A percentile compares a stretch with the other conserved stretches of the same genome.
phyloP scores from a whole-genome alignment of 2,888 invertebrate genomes.

The Drosophila pseudotalamancana region DNA sequence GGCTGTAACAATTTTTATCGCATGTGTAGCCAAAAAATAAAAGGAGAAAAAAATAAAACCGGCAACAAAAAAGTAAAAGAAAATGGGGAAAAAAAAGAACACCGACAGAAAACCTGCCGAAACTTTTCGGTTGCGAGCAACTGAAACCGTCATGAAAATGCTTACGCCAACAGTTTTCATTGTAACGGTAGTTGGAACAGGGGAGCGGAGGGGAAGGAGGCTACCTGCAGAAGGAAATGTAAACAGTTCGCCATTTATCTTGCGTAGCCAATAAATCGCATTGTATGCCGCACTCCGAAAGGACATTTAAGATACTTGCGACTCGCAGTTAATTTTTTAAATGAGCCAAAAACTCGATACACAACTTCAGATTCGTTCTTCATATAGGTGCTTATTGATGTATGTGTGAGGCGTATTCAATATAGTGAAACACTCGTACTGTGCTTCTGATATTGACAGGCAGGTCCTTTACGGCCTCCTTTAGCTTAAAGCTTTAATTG shows the following conservation, averaged over 20 bases:
- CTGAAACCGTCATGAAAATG: conserved; percentile 70
- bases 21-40: conserved; percentile 67
- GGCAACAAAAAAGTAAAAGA: conserved; percentile 18
- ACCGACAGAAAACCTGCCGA: conserved; percentile 65
- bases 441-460: conserved; percentile 48
- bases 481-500: conserved; percentile 66
- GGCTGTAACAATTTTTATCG: conserved; percentile 74
- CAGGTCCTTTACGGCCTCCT: background rate
- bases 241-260: conserved; percentile 79
- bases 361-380: conserved; percentile 24
- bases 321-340: conserved; percentile 72
- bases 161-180: conserved; percentile 68
- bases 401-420: conserved; percentile 29
- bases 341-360: conserved; percentile 59
- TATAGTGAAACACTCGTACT: conserved; percentile 57
- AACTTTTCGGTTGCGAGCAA: conserved; percentile 58
- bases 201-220: background rate
- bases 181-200: conserved; percentile 1
- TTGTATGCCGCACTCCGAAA: conserved; percentile 44
- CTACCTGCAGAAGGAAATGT: conserved; percentile 65
- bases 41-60: conserved; percentile 21
- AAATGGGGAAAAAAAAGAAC: conserved; percentile 6
- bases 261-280: conserved; percentile 75
- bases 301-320: conserved; percentile 47
- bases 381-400: conserved; percentile 28